Conservation (phyloP, 2,888 invertebrate genomes). For the Phortica magna region DNA sequence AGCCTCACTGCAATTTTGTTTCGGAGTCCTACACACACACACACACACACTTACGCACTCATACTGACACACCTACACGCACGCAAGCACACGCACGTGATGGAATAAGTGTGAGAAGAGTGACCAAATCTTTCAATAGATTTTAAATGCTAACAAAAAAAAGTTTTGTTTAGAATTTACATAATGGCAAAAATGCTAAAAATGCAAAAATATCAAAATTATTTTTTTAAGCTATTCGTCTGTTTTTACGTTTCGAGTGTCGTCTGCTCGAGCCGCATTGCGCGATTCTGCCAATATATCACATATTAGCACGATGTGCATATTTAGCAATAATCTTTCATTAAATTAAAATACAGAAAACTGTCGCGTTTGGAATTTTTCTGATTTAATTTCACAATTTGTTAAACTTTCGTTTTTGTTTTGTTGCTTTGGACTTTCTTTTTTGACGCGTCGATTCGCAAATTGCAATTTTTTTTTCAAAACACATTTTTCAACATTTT, state of each 20-base stretch:
- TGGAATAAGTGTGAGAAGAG: no score
- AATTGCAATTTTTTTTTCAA: slow-evolving; percentile 49
- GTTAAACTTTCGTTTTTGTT: slow-evolving; percentile 36
- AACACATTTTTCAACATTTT: slow-evolving; percentile 14
- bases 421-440: slow-evolving; percentile 29
- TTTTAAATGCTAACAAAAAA: no score
- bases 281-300: slow-evolving; percentile 41
- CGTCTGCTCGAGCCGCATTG: not conserved
- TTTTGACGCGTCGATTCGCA: not conserved
- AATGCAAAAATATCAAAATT: not conserved
- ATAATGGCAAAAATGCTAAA: slow-evolving; percentile 29
- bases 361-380: not conserved
- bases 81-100: not conserved
- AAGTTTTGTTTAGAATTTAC: slow-evolving; percentile 11
- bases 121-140: no score
- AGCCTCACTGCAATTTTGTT: slow-evolving; percentile 70
- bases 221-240: not conserved
- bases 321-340: slow-evolving; percentile 37
- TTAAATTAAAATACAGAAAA: slow-evolving; percentile 35
- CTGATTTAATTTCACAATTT: slow-evolving; percentile 11
- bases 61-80: slow-evolving; percentile 1
- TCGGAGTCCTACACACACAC: not conserved
- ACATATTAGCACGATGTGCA: slow-evolving; percentile 47
- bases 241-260: not conserved
- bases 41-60: not conserved